Conservation (phyloP, 2,888 invertebrate species). For the Amiota mariae region DNA sequence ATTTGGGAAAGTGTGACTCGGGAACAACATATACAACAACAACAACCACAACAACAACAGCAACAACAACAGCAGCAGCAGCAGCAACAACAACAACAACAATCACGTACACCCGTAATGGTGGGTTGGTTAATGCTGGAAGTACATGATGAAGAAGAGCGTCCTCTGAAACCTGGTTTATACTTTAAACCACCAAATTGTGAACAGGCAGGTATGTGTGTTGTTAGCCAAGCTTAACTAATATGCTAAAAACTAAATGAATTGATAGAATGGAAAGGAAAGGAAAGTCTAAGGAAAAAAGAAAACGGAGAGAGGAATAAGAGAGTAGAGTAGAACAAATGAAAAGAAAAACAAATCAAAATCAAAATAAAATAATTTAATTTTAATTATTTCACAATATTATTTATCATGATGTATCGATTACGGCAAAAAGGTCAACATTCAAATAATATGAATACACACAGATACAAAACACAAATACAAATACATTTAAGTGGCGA, state of each 20-base stretch:
- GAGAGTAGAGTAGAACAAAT: background rate
- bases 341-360: background rate
- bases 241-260: constrained; percentile 39
- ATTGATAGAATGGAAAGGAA: background rate
- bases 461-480: background rate
- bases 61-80: constrained; percentile 40
- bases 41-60: constrained; percentile 44
- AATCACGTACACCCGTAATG: constrained; percentile 58
- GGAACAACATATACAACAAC: constrained; percentile 50
- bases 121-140: constrained; percentile 71
- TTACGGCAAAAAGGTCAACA: background rate
- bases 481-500: background rate
- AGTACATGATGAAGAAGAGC: constrained; percentile 72
- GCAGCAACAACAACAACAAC: constrained; percentile 38
- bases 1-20: constrained; percentile 68
- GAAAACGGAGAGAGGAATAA: no score
- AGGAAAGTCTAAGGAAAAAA: background rate
- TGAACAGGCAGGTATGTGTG: constrained; percentile 74
- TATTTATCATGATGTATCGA: background rate
- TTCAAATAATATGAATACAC: background rate
- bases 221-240: constrained; percentile 72
- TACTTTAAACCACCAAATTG: constrained; percentile 72
- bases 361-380: constrained; percentile 9
- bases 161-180: constrained; percentile 69
- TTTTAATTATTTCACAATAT: background rate